Conservation (phyloP, 2,888 invertebrate species). For the Cantharis rufa region DNA sequence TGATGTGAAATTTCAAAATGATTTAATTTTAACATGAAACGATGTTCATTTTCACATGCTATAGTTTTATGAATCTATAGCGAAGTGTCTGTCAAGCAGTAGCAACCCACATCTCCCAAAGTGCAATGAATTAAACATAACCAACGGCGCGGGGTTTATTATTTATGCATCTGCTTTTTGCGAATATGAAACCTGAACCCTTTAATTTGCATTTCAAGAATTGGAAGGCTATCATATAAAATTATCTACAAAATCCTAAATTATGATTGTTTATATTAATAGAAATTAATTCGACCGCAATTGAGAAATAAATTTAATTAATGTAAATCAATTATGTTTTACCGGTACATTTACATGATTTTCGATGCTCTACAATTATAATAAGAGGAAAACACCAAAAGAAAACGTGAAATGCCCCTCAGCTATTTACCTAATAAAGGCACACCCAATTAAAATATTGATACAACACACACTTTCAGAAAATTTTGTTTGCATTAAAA, state of each 20-base stretch:
- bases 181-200: background rate
- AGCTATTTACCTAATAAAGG: conserved; percentile 16
- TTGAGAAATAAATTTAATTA: background rate
- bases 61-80: conserved; percentile 8
- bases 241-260: background rate
- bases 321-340: background rate
- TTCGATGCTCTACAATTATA: background rate
- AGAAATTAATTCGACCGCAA: background rate
- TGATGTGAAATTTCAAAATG: background rate
- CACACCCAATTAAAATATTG: conserved; percentile 20
- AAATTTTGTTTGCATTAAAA: conserved; percentile 8
- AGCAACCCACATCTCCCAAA: conserved; percentile 18
- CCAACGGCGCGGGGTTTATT: conserved; percentile 4
- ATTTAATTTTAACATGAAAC: background rate
- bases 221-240: background rate
- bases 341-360: background rate
- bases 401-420: conserved; percentile 2
- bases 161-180: conserved; percentile 15
- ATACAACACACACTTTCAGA: conserved; percentile 9
- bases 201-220: conserved; percentile 5
- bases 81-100: conserved; percentile 25
- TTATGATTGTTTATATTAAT: background rate
- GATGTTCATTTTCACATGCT: background rate
- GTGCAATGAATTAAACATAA: conserved; percentile 23
- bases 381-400: background rate